These are phyloP conservation scores for Chrysopilus asiliformis DNA, from an alignment of 2,888 invertebrate genomes.

Conservation along the genomic window DNA sequence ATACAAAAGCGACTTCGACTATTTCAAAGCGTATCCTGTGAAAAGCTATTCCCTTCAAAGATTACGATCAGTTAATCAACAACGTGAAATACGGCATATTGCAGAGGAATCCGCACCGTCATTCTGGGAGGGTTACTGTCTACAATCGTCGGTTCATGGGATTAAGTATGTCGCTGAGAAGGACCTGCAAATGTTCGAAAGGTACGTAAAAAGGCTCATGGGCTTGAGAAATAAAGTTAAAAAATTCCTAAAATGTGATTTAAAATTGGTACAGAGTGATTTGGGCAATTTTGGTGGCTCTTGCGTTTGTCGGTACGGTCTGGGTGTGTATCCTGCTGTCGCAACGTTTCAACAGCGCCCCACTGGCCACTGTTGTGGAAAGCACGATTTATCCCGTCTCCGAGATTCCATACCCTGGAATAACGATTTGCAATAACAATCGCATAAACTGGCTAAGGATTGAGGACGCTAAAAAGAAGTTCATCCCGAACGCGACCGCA, in stretches of 20 bases:
- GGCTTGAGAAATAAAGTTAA: too few relatives aligned
- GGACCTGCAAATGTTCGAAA: slow-evolving; percentile 23
- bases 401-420: slow-evolving; percentile 28
- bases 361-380: slow-evolving; percentile 28
- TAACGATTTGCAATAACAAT: slow-evolving; percentile 28
- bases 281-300: slow-evolving; percentile 25
- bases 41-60: too few relatives aligned
- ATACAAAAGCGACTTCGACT: neutral
- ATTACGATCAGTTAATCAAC: too few relatives aligned
- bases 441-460: slow-evolving; percentile 30
- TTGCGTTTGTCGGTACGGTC: slow-evolving; percentile 25
- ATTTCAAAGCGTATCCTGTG: too few relatives aligned
- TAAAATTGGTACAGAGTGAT: slow-evolving; percentile 14
- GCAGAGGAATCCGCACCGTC: neutral
- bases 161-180: slow-evolving; percentile 27
- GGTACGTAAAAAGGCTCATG: slow-evolving; percentile 16
- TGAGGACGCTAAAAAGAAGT: slow-evolving; percentile 21
- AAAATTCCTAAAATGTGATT: too few relatives aligned
- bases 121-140: slow-evolving; percentile 25
- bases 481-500: slow-evolving; percentile 23
- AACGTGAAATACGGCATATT: neutral
- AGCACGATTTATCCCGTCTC: slow-evolving; percentile 30
- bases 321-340: slow-evolving; percentile 29
- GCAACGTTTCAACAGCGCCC: slow-evolving; percentile 25
- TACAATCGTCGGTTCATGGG: slow-evolving; percentile 29